Evolutionary conservation across 2,888 invertebrate species (phyloP), one percentile per base, ranked within the genome.

Genomic region (Drosophila eohydei): DNA sequence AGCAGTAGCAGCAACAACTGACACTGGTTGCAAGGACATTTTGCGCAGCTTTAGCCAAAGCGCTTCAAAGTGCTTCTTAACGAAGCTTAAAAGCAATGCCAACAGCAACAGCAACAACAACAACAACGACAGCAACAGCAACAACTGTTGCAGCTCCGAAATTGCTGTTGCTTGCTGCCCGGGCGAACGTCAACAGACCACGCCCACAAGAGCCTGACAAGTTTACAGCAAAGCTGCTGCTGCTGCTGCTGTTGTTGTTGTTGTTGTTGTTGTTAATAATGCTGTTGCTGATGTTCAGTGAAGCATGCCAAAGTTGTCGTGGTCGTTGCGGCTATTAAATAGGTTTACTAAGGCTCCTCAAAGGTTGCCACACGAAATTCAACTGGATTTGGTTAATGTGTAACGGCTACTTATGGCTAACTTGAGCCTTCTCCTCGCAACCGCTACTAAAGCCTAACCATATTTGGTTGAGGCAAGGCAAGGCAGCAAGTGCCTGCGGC

Each of bases 81-180:
- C 76, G 83, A 76, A 83, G 89, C 84, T 84, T 89, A 85, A 89
- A 79, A 84, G 89, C 84, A 84, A 74, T 69, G 71, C 73, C 78
- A 80, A 71, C 70, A 62, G 41, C 64, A 41, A 41, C 55, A 56
- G 2, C 65, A 55, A 55, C 38, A 78, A 62, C 61, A 70, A 9
- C 48, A 59, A 9, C 55, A 50, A n/a, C 60, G 51, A 32, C 65
- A 69, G 9, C 68, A 50, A 16, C 60, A 55, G 28, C 65, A 69
- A 11, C 65, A 69, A 11, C 68, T 58, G 66, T 64, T 78, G 76
- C 78, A 65, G 60, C 74, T 72, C 74, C 73, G 67, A 64, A 71
- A 70, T 75, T 77, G 66, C 62, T 75, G 71, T 67, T 62, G 55
- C 55, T 28, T 46, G 36, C 36, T 38, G 57, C 46, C 41, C 43